phyloP scores from a whole-genome alignment of 2,113 vertebrate genomes.

The Dissostichus mawsoni region DNA sequence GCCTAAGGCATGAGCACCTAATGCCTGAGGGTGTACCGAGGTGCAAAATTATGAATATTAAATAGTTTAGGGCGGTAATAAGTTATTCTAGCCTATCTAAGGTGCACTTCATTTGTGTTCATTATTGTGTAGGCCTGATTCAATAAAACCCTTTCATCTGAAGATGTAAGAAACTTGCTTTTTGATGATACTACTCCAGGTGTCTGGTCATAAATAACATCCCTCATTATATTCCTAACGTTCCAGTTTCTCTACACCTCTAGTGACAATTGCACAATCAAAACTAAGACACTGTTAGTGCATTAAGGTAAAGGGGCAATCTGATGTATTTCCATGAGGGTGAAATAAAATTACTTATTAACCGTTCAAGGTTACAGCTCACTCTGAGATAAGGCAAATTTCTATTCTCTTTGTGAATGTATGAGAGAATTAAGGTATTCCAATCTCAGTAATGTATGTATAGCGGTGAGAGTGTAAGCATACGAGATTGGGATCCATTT shows the following conservation, averaged over 20 bases:
- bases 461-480: conserved; percentile 40
- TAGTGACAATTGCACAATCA: conserved; percentile 31
- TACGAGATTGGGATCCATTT: conserved; percentile 68
- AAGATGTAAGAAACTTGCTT: not conserved
- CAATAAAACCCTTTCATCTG: conserved; percentile 30
- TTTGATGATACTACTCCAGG: conserved; percentile 20
- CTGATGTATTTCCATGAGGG: conserved; percentile 34
- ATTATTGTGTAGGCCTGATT: conserved; percentile 10
- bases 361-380: conserved; percentile 59
- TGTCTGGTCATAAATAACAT: conserved; percentile 1
- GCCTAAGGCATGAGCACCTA: conserved; percentile 4
- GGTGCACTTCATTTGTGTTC: conserved; percentile 16
- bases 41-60: conserved; percentile 22
- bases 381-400: conserved; percentile 49
- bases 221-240: conserved; percentile 27
- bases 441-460: conserved; percentile 75
- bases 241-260: not conserved
- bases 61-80: not conserved
- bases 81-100: conserved; percentile 22
- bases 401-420: conserved; percentile 50
- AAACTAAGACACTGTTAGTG: conserved; percentile 29
- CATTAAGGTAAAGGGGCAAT: conserved; percentile 21
- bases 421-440: conserved; percentile 39
- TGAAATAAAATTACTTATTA: conserved; percentile 45
- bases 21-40: conserved; percentile 16